Conservation (phyloP, 2,797 vertebrate species). For the Typhlichthys eigenmanni region DNA sequence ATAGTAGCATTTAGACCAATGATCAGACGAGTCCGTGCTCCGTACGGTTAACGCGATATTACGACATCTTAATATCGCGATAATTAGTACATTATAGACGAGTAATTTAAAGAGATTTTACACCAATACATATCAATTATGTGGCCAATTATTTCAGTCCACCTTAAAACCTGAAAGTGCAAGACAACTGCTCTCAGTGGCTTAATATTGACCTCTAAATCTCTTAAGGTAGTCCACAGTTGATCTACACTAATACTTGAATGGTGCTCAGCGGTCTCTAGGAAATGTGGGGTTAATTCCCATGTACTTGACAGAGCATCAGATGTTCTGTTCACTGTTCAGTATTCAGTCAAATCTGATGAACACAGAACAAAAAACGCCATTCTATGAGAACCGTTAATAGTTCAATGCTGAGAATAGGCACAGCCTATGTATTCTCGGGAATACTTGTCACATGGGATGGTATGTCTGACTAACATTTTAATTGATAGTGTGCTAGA, state of each 20-base stretch:
- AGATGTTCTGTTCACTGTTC: constrained; percentile 17
- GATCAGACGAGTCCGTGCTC: constrained; percentile 40
- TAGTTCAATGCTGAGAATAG: no score
- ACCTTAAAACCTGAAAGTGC: constrained; percentile 71
- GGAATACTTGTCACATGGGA: constrained; percentile 2
- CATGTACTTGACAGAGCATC: constrained; percentile 44
- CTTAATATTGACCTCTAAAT: constrained; percentile 47
- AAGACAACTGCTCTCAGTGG: constrained; percentile 59
- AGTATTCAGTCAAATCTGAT: background rate
- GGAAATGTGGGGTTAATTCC: constrained; percentile 66
- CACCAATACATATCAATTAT: no score
- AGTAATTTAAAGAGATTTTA: constrained; percentile 82
- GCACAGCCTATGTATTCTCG: no score
- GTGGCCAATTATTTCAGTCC: constrained; percentile 47
- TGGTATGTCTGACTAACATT: background rate
- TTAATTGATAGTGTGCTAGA: background rate
- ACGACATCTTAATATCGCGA: constrained; percentile 64
- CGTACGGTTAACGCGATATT: constrained; percentile 72
- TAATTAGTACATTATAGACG: constrained; percentile 10
- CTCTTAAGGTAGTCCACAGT: constrained; percentile 69
- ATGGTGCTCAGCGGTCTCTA: constrained; percentile 3
- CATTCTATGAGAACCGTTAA: no score
- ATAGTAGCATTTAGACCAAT: constrained; percentile 85
- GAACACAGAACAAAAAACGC: no score
- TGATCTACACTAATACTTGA: constrained; percentile 34